Base-by-base conservation (phyloP, 1,140 invertebrate genomes). In the Rhopalosiphum padi region DNA sequence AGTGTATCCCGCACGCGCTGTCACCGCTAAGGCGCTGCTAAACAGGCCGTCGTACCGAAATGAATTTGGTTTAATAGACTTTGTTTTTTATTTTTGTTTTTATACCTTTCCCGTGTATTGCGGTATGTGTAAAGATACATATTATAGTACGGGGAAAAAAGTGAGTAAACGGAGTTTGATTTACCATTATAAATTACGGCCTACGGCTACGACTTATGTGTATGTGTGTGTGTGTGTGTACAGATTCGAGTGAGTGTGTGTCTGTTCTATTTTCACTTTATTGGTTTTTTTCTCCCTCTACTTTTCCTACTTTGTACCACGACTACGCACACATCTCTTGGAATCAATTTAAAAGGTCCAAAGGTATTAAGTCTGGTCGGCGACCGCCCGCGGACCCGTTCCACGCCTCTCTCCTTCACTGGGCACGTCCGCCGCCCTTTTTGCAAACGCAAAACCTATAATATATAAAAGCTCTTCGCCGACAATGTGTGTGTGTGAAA, bases 301-400 rank as follows among this genome's bases (percentile, higher is more conserved):
- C 60, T 92, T 92, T 4, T 92, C 68, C 21, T 83, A 37, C 77
- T 35, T 82, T 92, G 35, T 53, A 55, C 88, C 25, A 37, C 15
- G 48, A 41, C 48, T 48, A 91, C 90, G 46, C n/a, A 91, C 60
- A 53, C 82, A 86, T 85, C 48, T 93, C 82, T 86, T 51, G 48
- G 48, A 93, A 93, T 93, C 91, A 93, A 93, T 93, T 93, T 93
- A 93, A 93, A 93, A 93, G 82, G 91, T 86, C 82, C 82, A 23
- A 93, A 51, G 77, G 43, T 92, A 82, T 92, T 92, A 83, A 93
- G 82, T 68, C n/a, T 51, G 43, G 90, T 77, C 89, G 23, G 43
- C n/a, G 55, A 91, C 77, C 77, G 91, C 48, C 91, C 91, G 82
- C 35, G 35, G 91, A 30, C 48, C 46, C 48, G 77, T 43, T 43